Conservation (phyloP, 2,113 vertebrate genomes). For the Gorsachius goisagi region DNA sequence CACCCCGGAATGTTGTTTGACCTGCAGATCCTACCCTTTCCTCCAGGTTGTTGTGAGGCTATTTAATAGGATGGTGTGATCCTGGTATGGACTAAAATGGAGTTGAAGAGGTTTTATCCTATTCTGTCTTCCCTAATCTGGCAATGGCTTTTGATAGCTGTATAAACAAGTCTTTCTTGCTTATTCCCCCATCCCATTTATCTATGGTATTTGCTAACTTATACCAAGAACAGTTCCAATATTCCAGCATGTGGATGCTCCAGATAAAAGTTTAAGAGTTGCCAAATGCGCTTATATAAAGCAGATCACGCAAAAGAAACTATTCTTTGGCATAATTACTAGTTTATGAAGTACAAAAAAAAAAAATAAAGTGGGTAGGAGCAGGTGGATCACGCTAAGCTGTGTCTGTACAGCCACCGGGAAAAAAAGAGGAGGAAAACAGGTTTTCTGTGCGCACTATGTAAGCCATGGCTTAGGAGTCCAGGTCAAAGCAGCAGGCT, state of each 20-base stretch:
- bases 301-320: neutral
- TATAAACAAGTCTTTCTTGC: constrained; percentile 50
- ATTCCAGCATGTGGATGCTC: constrained; percentile 36
- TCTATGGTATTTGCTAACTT: constrained; percentile 40
- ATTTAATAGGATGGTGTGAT: neutral
- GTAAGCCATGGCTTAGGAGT: neutral
- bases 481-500: neutral
- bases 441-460: neutral
- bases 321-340: neutral
- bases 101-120: neutral
- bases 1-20: neutral
- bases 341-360: neutral
- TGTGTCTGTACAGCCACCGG: neutral
- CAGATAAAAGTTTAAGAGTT: constrained; percentile 45
- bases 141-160: neutral
- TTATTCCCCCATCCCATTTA: neutral
- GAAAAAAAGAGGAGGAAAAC: neutral
- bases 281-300: constrained; percentile 26
- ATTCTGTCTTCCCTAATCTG: neutral
- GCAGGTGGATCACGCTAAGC: neutral
- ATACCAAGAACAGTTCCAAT: neutral
- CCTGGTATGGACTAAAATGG: neutral
- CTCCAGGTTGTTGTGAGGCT: neutral
- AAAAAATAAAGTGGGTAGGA: neutral
- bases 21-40: neutral